Evolutionary conservation across 2,888 invertebrate species (phyloP), one percentile per base, ranked within the genome.

Genomic region (Allophyes oxyacanthae): DNA sequence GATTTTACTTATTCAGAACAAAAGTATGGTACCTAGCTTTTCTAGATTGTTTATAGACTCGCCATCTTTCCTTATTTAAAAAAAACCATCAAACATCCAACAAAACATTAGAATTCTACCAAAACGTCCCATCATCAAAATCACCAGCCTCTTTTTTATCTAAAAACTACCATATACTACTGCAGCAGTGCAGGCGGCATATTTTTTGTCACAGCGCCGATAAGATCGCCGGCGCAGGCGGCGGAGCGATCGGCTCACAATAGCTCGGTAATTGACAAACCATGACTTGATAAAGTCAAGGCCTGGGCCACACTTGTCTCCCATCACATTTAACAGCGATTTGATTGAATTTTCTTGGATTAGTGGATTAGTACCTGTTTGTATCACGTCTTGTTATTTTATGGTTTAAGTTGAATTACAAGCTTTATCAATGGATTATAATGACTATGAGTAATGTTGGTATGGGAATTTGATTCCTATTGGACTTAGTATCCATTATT

Each of bases 271-370:
- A 92, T 92, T 91, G 92, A 90, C 91, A 88, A 91, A 89, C 90
- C 92, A 91, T 92, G 91, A 92, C 91, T 91, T 75, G 90, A 86
- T 86, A 86, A 87, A 88, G 86, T 88, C 90, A 89, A 89, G 90
- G 89, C 72, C 74, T 74, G 58, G 72, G 72, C 79, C 80, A 64
- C 74, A 75, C 75, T 76, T 84, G 84, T 85, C 84, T 80, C 74
- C 78, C 68, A 69, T 62, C 70, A 75, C 68, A 75, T 72, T 72
- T 74, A 74, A 62, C 53, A 65, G 61, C 59, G 46, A 67, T 77
- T 72, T 74, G 77, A 77, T 76, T 77, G 68, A 71, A 71, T 75
- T 73, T 62, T 57, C 54, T 57, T 7, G 56, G 71, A 73, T 75
- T 72, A 70, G 64, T 54, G 64, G 64, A 66, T 75, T 73, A 67